phyloP scores from a whole-genome alignment of 2,888 invertebrate genomes.

The Pilophorus perplexus region DNA sequence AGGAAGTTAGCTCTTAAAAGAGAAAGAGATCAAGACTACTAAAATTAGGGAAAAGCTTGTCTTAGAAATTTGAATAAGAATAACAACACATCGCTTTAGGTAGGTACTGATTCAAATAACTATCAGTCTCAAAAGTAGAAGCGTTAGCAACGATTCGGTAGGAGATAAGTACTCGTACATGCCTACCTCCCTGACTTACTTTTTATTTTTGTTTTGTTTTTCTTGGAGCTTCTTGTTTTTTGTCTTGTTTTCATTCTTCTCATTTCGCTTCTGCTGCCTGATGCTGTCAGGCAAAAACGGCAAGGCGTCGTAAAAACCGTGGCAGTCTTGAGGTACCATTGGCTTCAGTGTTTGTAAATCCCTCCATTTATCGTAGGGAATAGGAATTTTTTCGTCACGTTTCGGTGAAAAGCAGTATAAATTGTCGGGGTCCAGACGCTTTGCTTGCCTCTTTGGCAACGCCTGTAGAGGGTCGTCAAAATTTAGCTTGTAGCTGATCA shows the following conservation, averaged over 20 bases:
- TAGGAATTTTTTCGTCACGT: conserved; percentile 7
- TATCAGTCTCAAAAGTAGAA: too few species aligned
- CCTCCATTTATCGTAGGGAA: conserved; percentile 19
- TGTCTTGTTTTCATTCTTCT: not conserved
- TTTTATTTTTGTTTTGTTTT: too few species aligned
- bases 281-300: conserved; percentile 2
- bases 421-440: not conserved
- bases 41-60: too few species aligned
- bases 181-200: too few species aligned
- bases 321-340: conserved; percentile 29
- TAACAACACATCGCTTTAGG: too few species aligned
- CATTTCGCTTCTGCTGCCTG: not conserved
- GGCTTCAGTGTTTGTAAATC: conserved; percentile 30
- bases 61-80: too few species aligned
- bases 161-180: too few species aligned
- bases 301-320: conserved; percentile 31
- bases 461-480: conserved; percentile 24
- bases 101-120: too few species aligned
- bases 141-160: too few species aligned
- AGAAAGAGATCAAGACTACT: too few species aligned
- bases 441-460: conserved; percentile 29
- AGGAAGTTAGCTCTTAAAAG: too few species aligned
- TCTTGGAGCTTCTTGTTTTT: too few species aligned
- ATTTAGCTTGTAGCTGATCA: conserved; percentile 36
- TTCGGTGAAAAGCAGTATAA: not conserved